phyloP scores from a whole-genome alignment of 2,113 vertebrate genomes.

The Protomyctophum bolini region DNA sequence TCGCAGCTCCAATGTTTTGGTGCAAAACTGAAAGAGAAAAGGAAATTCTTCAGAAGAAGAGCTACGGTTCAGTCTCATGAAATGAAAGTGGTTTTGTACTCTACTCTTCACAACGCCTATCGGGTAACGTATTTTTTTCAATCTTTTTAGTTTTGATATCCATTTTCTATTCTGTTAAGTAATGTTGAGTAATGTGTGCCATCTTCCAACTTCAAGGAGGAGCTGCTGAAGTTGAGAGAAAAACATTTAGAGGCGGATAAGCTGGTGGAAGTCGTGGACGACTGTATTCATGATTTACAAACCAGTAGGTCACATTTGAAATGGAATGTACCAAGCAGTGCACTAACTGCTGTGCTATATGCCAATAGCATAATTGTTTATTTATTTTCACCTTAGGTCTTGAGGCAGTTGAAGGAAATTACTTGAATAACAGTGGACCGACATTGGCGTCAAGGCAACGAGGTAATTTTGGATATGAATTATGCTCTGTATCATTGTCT shows the following conservation, averaged over 20 bases:
- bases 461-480: constrained; percentile 37
- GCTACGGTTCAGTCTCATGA: constrained; percentile 72
- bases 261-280: constrained; percentile 68
- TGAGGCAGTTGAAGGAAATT: constrained; percentile 56
- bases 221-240: constrained; percentile 60
- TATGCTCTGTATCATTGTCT: too few species aligned
- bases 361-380: neutral
- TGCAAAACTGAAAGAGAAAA: constrained; percentile 72
- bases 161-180: too few species aligned
- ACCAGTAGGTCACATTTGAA: constrained; percentile 53
- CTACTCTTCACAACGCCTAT: constrained; percentile 55
- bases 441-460: constrained; percentile 60
- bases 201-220: constrained; percentile 51
- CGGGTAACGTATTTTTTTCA: constrained; percentile 44
- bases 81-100: constrained; percentile 74
- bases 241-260: constrained; percentile 61
- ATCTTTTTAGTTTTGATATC: neutral
- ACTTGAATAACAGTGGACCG: constrained; percentile 39
- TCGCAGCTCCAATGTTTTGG: constrained; percentile 72
- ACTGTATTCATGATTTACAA: constrained; percentile 68
- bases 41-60: constrained; percentile 70
- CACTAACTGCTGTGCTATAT: neutral
- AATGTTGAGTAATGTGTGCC: neutral
- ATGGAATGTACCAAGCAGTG: neutral
- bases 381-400: constrained; percentile 63